Conservation (phyloP, 2,113 vertebrate genomes). For the Diadophis punctatus region DNA sequence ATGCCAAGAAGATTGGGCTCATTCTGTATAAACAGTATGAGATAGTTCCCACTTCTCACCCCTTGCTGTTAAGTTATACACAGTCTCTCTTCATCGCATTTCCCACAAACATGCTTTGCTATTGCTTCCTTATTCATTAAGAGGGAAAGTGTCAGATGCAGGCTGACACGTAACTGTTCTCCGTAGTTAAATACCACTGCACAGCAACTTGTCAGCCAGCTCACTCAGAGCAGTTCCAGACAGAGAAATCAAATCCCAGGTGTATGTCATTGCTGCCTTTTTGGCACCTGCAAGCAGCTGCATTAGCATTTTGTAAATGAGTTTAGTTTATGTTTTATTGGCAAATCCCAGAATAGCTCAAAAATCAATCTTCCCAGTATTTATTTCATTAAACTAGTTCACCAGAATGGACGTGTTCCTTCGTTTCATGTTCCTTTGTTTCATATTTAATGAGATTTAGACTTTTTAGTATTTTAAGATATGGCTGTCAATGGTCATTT, state of each 20-base stretch:
- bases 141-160: background rate
- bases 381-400: background rate
- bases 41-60: background rate
- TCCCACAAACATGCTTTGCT: background rate
- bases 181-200: background rate
- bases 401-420: background rate
- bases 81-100: background rate
- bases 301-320: constrained; percentile 14
- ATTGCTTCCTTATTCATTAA: background rate
- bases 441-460: background rate
- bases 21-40: background rate
- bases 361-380: background rate
- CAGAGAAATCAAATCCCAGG: constrained; percentile 14
- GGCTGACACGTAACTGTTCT: background rate
- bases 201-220: background rate
- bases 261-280: background rate
- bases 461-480: background rate
- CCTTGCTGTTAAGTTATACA: accelerated
- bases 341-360: background rate
- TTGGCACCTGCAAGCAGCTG: constrained; percentile 29
- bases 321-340: background rate
- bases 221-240: background rate
- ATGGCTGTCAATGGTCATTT: background rate
- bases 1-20: background rate
- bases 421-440: background rate